Percentiles rank a stretch among this genome's conserved stretches.
These are phyloP conservation scores for Petromus typicus DNA, from an alignment of 2,113 vertebrate genomes.

Conservation along the genomic window DNA sequence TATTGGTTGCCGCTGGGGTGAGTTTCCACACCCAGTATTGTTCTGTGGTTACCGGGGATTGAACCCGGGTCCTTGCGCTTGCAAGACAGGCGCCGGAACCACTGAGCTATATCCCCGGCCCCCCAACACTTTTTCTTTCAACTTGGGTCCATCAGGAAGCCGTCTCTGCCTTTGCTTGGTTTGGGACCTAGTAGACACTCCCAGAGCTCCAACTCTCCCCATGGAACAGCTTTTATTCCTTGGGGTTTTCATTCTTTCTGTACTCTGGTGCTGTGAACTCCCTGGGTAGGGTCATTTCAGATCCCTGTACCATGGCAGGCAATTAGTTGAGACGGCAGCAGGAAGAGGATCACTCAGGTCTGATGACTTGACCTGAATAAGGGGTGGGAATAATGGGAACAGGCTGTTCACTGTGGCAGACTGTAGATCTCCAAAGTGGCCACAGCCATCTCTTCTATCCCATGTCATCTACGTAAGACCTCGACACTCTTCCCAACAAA, in stretches of 20 bases:
- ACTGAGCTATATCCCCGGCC: too few species aligned
- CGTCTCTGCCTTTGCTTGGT: neutral
- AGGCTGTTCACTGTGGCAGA: neutral
- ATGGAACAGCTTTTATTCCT: neutral
- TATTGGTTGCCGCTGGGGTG: too few species aligned
- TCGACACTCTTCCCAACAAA: neutral
- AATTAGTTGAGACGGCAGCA: neutral
- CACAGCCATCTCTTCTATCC: neutral
- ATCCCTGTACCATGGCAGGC: neutral
- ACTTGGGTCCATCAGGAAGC: constrained; percentile 11
- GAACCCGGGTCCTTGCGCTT: too few species aligned
- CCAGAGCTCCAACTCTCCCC: neutral
- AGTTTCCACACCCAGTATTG: too few species aligned
- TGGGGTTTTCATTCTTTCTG: neutral
- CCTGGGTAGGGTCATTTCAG: neutral
- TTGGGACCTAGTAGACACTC: neutral
- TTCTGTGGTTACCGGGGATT: too few species aligned
- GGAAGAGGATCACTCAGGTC: neutral
- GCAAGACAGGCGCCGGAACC: too few species aligned
- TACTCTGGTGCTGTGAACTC: neutral
- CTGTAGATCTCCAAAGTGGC: neutral
- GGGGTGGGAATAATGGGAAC: neutral
- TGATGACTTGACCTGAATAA: constrained; percentile 1
- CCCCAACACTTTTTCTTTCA: constrained; percentile 33
- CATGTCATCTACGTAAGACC: neutral